Percentiles rank a stretch among this genome's conserved stretches.
Evolutionary conservation across 35 echinoderm and acorn worm species (phyloP).

Genomic region (Acanthaster planci): DNA sequence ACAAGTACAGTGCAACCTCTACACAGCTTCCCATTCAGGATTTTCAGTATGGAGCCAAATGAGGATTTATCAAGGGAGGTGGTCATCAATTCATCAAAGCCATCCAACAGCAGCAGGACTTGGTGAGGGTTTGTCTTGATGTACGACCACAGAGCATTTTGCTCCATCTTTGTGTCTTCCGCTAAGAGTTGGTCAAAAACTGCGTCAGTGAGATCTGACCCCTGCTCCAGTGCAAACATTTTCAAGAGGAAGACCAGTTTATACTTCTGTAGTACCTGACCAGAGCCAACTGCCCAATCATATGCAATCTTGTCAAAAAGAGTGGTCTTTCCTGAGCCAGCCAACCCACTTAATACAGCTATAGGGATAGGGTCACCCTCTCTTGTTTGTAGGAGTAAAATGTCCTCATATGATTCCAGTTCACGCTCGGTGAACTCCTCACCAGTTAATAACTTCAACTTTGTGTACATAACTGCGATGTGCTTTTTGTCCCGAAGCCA

Average conservation of each 20-base stretch:
- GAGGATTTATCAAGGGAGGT: not conserved
- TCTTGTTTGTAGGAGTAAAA: too few relatives aligned
- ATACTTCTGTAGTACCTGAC: too few relatives aligned
- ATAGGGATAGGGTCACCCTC: too few relatives aligned
- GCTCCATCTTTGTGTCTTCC: too few relatives aligned
- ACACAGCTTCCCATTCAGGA: not conserved
- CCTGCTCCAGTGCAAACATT: too few relatives aligned
- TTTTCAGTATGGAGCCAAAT: not conserved
- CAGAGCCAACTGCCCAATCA: too few relatives aligned
- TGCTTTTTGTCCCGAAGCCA: too few relatives aligned
- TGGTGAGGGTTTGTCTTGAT: not conserved
- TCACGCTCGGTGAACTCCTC: too few relatives aligned
- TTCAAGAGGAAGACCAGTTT: too few relatives aligned
- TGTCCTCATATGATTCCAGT: too few relatives aligned
- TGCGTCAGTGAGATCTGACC: not conserved
- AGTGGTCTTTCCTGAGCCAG: not conserved
- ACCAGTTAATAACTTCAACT: too few relatives aligned
- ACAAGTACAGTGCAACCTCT: not conserved
- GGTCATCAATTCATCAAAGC: conserved; percentile 7
- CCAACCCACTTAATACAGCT: not conserved
- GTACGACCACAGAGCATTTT: not conserved
- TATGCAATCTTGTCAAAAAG: not conserved
- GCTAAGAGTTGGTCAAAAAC: not conserved
- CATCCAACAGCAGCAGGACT: not conserved
- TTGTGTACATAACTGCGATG: too few relatives aligned